Evolutionary conservation across 2,113 vertebrate species (phyloP), one percentile per base, ranked within the genome.

Genomic region (Cervus canadensis): DNA sequence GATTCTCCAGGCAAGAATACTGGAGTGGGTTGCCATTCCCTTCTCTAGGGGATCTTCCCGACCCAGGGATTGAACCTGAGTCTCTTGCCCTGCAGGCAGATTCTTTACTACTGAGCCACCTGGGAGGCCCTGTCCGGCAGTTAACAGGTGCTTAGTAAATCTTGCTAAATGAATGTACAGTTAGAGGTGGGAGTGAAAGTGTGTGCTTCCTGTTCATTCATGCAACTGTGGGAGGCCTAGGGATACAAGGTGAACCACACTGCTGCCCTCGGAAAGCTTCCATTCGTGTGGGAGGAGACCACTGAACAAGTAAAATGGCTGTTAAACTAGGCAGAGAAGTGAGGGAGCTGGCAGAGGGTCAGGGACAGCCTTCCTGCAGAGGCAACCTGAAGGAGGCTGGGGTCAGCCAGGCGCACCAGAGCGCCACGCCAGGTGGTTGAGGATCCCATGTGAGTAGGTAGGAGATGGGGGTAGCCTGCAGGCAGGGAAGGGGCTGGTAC

Each of bases 391-490:
- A 83, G n/a, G 64, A 82, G 28, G 56, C 19, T 30, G 48, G 50
- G 62, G 52, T 43, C 30, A n/a, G n/a, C 52, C 21, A 11, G 2
- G n/a, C 2, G 0, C 26, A 40, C 30, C 78, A 15, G 23, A 33
- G 59, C 19, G 4, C 33, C 36, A 11, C 0, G 7, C n/a, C 71
- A 33, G 36, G 28, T 36, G n/a, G 40, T 8, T 12, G 30, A n/a
- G 15, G 43, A 45, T 16, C 33, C 17, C n/a, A 10, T 13, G 0
- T 10, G 3, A 2, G 92, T 5, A 81, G 60, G 60, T 5, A 0
- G 1, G 26, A 57, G 88, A 30, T 0, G 0, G 36, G 5, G 4
- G n/a, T 48, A 33, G 43, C 56, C 45, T 10, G 28, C 52, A 10
- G 28, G 67, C 9, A 7, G 79, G 36, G n/a, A 87, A 12, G 17